Conservation (phyloP, 2,888 invertebrate genomes). For the Eupithecia dodoneata region DNA sequence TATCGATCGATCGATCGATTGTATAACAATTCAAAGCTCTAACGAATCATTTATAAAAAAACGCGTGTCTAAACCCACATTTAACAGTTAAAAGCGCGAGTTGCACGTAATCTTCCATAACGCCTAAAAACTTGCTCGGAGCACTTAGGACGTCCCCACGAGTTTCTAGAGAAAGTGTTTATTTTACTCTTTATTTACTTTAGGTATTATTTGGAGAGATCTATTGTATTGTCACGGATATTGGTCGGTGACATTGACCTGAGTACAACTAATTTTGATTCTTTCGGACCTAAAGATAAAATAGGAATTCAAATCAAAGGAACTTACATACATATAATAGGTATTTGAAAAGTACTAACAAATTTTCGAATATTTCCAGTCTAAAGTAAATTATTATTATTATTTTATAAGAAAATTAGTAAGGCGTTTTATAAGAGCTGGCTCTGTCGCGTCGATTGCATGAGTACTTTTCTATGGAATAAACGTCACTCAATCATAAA, state of each 20-base stretch:
- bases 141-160: conserved; percentile 29
- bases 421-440: too few relatives aligned
- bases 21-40: neutral
- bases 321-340: too few relatives aligned
- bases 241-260: neutral
- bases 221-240: conserved; percentile 1
- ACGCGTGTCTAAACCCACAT: neutral
- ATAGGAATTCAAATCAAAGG: too few relatives aligned
- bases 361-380: too few relatives aligned
- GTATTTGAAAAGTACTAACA: too few relatives aligned
- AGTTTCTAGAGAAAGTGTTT: conserved; percentile 46
- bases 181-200: conserved; percentile 40
- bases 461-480: too few relatives aligned
- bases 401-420: too few relatives aligned
- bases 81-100: conserved; percentile 12
- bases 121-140: conserved; percentile 15
- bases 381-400: too few relatives aligned
- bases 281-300: neutral
- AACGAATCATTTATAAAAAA: neutral
- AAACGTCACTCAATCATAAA: too few relatives aligned
- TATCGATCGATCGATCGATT: neutral
- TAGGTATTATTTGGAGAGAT: conserved; percentile 33
- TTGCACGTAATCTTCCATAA: conserved; percentile 38
- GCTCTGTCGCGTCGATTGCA: too few relatives aligned
- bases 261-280: neutral